These are phyloP conservation scores for Gonocerus acuteangulatus DNA, from an alignment of 2,888 invertebrate species.

Conservation along the genomic window DNA sequence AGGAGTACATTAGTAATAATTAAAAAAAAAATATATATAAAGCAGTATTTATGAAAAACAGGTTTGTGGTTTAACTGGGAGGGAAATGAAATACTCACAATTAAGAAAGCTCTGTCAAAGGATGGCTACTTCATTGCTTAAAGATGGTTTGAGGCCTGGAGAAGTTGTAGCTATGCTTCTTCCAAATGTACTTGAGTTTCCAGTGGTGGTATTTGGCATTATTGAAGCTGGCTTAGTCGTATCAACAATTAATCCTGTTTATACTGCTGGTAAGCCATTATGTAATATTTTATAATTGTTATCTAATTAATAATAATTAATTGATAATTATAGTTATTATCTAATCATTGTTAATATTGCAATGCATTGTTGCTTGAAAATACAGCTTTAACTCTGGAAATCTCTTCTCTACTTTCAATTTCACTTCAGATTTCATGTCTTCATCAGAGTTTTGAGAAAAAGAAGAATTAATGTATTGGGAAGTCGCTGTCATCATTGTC, in stretches of 20 bases:
- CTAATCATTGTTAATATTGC: neutral
- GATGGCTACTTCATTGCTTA: conserved; percentile 59
- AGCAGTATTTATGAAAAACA: too few relatives aligned
- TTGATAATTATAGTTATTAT: neutral
- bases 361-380: neutral
- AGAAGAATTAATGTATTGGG: too few relatives aligned
- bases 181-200: conserved; percentile 69
- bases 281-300: too few relatives aligned
- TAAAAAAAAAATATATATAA: too few relatives aligned
- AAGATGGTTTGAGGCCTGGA: conserved; percentile 56
- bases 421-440: too few relatives aligned
- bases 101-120: conserved; percentile 56
- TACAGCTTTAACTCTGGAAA: neutral
- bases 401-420: neutral
- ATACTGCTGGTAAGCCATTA: conserved; percentile 49
- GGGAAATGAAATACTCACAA: conserved; percentile 63
- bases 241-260: conserved; percentile 67
- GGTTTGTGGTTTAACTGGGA: conserved; percentile 65
- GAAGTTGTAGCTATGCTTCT: conserved; percentile 63
- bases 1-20: too few relatives aligned
- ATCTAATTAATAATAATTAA: too few relatives aligned
- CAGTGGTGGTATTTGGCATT: conserved; percentile 57
- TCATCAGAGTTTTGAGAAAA: too few relatives aligned
- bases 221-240: conserved; percentile 61
- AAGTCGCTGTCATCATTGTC: too few relatives aligned